phyloP scores from a whole-genome alignment of 2,113 vertebrate species.

The Natator depressus region DNA sequence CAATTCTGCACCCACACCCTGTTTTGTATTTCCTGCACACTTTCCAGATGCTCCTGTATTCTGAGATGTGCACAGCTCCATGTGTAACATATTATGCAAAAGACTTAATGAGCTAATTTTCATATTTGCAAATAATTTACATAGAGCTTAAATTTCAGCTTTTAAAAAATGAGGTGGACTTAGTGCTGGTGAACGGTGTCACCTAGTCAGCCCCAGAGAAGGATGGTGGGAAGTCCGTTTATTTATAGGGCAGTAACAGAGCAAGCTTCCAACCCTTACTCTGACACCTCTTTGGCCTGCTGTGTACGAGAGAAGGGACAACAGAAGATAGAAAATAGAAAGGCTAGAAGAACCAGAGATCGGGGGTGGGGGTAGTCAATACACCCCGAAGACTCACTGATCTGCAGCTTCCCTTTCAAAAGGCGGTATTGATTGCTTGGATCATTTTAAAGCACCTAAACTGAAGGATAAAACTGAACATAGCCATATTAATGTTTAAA shows the following conservation, averaged over 20 bases:
- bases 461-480: background rate
- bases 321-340: background rate
- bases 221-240: background rate
- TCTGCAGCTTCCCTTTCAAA: background rate
- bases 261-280: no score
- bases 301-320: background rate
- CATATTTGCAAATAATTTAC: background rate
- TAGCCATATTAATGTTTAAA: conserved; percentile 10
- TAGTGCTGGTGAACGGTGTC: background rate
- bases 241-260: background rate
- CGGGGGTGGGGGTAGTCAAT: background rate
- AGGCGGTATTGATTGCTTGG: background rate
- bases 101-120: background rate
- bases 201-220: background rate
- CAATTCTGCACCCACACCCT: background rate
- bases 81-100: background rate
- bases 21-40: background rate
- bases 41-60: background rate
- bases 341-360: background rate
- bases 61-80: background rate
- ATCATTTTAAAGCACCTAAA: background rate
- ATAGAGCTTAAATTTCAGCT: background rate
- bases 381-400: background rate
- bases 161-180: background rate
- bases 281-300: background rate